Conservation (phyloP, 92 coral and sea anemone genomes). For the Actinernus sp. region DNA sequence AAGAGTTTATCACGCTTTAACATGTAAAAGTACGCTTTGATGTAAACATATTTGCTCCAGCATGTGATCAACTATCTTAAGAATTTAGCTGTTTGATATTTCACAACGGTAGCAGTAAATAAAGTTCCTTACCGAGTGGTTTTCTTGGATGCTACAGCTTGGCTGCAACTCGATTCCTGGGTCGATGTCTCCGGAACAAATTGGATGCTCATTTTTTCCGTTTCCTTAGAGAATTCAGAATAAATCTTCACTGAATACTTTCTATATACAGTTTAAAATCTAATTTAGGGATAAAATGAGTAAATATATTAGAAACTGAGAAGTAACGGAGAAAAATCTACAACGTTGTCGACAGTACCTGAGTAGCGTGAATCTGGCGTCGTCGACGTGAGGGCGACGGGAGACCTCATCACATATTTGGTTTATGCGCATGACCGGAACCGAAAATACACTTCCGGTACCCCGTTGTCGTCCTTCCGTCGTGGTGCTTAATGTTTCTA, state of each 20-base stretch:
- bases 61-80: too few species aligned
- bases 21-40: neutral
- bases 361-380: conserved; percentile 5
- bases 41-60: neutral
- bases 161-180: too few species aligned
- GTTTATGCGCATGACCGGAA: conserved; percentile 32
- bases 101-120: too few species aligned
- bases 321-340: neutral
- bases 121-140: too few species aligned
- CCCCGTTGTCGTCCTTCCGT: conserved; percentile 10
- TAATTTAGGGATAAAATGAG: neutral
- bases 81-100: too few species aligned
- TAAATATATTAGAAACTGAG: neutral
- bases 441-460: conserved; percentile 20
- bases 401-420: neutral
- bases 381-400: conserved; percentile 32
- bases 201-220: neutral
- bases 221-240: too few species aligned
- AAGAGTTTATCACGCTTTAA: neutral
- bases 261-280: neutral
- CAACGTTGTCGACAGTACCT: conserved; percentile 7
- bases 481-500: conserved; percentile 36
- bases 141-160: too few species aligned
- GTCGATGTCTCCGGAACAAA: neutral
- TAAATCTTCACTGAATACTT: neutral